Evolutionary conservation across 2,888 invertebrate species (phyloP), one percentile per base, ranked within the genome.

Genomic region (Nemotelus nigrinus): DNA sequence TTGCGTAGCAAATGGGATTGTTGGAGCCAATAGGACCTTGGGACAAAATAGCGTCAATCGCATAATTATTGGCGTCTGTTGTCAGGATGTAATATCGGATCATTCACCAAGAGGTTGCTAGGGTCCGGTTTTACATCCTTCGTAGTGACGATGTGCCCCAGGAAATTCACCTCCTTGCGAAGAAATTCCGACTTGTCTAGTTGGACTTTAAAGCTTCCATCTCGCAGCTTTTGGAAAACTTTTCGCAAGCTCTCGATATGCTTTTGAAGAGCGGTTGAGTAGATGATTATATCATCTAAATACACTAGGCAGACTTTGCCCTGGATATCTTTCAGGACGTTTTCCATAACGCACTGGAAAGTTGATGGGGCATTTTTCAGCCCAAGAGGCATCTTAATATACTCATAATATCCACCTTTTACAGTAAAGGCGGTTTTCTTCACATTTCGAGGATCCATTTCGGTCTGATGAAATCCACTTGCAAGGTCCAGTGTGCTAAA

Each of bases 381-480:
- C 6, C 60, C 60, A 6, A 60, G 1, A 60, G 60, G 2, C n/a
- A n/a, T 5, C 25, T 76, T 3, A 6, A 50, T 41, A 25, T 45
- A 79, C 65, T 79, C 79, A n/a, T 77, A 79, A 47, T 79, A 72
- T 7, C 77, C 75, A 3, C 75, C 75, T 2, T 79, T 74, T 10
- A 78, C 64, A 0, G 77, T 64, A 50, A 78, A 78, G 6, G 83
- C 83, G 0, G 84, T 85, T 80, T 84, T 85, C 75, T 77, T 63
- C 25, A 81, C 80, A 39, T 82, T 81, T 10, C 81, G 79, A 47
- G 71, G 53, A 7, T 80, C 70, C 53, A 85, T 76, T 7, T 82
- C 81, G 2, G 85, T 83, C 77, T 85, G 84, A 68, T 83, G 82
- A 68, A 83, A 85, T 0, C 84, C 85, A 45, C 80, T 0, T 25